A percentile compares a stretch with the other conserved stretches of the same genome.
phyloP scores from a whole-genome alignment of 2,113 vertebrate genomes.

The Vireo altiloquus region DNA sequence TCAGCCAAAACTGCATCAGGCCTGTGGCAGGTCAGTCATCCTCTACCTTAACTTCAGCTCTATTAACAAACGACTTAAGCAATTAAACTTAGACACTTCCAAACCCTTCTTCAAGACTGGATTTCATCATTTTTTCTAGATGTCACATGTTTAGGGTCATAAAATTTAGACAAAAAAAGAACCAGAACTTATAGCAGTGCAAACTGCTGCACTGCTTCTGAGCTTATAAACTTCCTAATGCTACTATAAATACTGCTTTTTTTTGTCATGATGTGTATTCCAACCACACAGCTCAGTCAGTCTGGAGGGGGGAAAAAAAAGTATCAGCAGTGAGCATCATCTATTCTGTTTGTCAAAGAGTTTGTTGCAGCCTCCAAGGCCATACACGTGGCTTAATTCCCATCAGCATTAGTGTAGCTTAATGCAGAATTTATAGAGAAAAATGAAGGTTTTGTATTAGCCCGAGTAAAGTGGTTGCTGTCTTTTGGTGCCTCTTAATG shows the following conservation, averaged over 20 bases:
- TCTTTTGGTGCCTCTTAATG: conserved; percentile 3
- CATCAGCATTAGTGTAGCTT: not conserved
- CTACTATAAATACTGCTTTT: not conserved
- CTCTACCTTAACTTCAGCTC: not conserved
- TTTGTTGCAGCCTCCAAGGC: not conserved
- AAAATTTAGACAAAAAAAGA: not conserved
- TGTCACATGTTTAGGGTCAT: not conserved
- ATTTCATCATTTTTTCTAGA: not conserved
- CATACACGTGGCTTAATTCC: not conserved
- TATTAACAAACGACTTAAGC: not conserved
- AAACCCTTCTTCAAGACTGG: not conserved
- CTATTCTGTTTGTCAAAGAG: not conserved
- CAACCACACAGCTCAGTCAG: not conserved
- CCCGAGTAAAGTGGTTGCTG: not conserved
- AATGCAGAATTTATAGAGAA: not conserved
- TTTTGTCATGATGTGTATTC: not conserved
- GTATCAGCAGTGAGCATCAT: not conserved
- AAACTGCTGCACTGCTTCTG: not conserved
- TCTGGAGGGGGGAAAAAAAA: not conserved
- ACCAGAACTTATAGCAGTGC: not conserved
- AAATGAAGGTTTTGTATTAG: not conserved
- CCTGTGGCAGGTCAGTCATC: not conserved
- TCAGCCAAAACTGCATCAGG: not conserved
- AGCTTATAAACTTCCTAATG: not conserved
- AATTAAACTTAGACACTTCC: not conserved